Evolutionary conservation across 2,888 invertebrate species (phyloP).

Genomic region (Ellobium chinense): DNA sequence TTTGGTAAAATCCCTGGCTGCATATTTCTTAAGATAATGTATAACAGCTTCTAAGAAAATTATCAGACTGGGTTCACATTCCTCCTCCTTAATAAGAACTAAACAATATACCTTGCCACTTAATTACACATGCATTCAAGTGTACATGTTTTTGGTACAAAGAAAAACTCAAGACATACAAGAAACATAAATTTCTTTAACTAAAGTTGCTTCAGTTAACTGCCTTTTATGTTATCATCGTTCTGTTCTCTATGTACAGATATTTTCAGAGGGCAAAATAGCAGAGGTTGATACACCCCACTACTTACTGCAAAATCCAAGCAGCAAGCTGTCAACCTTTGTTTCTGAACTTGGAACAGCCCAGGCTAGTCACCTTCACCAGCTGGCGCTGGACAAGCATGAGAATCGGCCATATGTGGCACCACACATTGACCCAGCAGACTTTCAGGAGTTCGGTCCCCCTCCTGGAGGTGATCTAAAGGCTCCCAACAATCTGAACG

Average conservation of each 20-base stretch:
- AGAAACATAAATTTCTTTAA: no score
- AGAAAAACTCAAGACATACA: no score
- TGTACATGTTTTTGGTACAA: no score
- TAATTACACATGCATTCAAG: no score
- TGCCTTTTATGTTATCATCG: no score
- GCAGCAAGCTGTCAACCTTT: slow-evolving; percentile 52
- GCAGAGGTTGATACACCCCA: slow-evolving; percentile 89
- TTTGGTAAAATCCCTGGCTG: no score
- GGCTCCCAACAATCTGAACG: slow-evolving; percentile 53
- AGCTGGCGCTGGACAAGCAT: slow-evolving; percentile 57
- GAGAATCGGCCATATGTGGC: slow-evolving; percentile 60
- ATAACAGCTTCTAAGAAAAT: no score
- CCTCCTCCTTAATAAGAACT: no score
- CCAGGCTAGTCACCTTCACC: slow-evolving; percentile 50
- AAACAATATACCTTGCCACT: no score
- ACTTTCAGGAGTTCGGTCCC: slow-evolving; percentile 49
- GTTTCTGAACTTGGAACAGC: slow-evolving; percentile 55
- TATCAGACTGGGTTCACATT: no score
- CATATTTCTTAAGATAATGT: no score
- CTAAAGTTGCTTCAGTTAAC: no score
- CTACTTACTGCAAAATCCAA: slow-evolving; percentile 77
- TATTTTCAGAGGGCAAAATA: slow-evolving; percentile 82
- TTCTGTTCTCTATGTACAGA: slow-evolving; percentile 29
- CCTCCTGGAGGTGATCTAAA: slow-evolving; percentile 41
- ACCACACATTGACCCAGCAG: slow-evolving; percentile 56